phyloP scores from a whole-genome alignment of 2,113 vertebrate species.

The Marmota monax region DNA sequence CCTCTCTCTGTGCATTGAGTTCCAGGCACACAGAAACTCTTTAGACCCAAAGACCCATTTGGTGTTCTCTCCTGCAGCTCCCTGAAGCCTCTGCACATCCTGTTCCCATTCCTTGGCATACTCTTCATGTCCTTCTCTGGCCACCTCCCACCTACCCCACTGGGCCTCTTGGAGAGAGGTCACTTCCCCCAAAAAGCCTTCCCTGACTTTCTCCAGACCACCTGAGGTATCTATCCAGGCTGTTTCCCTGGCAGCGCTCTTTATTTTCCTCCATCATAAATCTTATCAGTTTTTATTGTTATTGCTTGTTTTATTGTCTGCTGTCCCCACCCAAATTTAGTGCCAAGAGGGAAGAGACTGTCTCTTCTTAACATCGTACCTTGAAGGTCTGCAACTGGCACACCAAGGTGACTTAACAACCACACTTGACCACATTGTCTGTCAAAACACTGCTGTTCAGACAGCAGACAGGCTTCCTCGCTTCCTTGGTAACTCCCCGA shows the following conservation, averaged over 20 bases:
- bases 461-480: not conserved
- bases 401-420: not conserved
- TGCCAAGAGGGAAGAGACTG: not conserved
- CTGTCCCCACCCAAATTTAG: not conserved
- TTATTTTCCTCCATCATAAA: not conserved
- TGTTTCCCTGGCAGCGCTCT: not conserved
- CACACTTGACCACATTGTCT: not conserved
- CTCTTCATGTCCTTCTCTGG: not conserved
- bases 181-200: not conserved
- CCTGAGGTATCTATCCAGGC: not conserved
- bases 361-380: not conserved
- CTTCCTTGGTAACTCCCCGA: not conserved
- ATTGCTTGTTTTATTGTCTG: constrained; percentile 43
- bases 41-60: not conserved
- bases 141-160: not conserved
- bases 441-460: not conserved
- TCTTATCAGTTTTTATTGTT: constrained; percentile 50
- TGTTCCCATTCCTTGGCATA: not conserved
- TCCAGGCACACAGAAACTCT: not conserved
- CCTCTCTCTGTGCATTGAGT: not conserved
- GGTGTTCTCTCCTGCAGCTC: too few relatives aligned
- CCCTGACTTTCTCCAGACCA: not conserved
- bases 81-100: not conserved
- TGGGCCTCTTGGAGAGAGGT: not conserved
- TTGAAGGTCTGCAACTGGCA: not conserved